These are phyloP conservation scores for Elephantulus edwardii DNA, from an alignment of 2,113 vertebrate genomes.

Conservation along the genomic window DNA sequence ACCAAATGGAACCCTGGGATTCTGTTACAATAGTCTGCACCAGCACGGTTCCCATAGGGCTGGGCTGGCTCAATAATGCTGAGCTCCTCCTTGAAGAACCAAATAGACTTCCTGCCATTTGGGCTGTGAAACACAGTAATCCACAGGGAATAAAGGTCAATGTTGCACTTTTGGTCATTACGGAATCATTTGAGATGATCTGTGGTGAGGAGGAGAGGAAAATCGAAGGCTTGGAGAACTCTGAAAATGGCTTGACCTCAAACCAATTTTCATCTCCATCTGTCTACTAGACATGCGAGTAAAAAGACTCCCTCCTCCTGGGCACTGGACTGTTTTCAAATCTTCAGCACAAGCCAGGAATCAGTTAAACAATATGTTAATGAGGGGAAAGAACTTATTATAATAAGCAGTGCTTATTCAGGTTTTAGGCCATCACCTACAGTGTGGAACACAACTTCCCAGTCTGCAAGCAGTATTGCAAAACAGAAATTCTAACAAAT, in stretches of 20 bases:
- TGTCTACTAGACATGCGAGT: conserved; percentile 79
- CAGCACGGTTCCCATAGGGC: conserved; percentile 67
- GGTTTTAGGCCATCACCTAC: conserved; percentile 58
- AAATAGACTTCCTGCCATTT: conserved; percentile 86
- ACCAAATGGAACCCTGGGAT: conserved; percentile 65
- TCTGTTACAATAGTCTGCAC: conserved; percentile 67
- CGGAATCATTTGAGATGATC: conserved; percentile 87
- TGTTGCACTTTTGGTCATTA: conserved; percentile 88
- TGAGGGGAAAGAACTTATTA: conserved; percentile 66
- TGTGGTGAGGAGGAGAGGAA: conserved; percentile 81
- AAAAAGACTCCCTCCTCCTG: conserved; percentile 76
- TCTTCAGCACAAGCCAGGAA: conserved; percentile 71
- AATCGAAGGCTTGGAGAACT: conserved; percentile 84
- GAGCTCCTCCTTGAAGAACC: conserved; percentile 77
- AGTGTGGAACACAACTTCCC: conserved; percentile 48
- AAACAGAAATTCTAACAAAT: conserved; percentile 19
- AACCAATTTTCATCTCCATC: conserved; percentile 86
- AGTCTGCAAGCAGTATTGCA: conserved; percentile 39
- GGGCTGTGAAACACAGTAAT: conserved; percentile 85
- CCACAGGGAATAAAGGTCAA: conserved; percentile 85
- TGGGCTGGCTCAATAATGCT: conserved; percentile 75
- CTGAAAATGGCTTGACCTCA: conserved; percentile 87
- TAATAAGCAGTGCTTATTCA: not conserved
- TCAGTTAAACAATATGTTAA: conserved; percentile 79
- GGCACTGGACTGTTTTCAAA: conserved; percentile 75